Evolutionary conservation across 2,113 vertebrate genomes (phyloP).

Genomic region (Cryptotis parvus): DNA sequence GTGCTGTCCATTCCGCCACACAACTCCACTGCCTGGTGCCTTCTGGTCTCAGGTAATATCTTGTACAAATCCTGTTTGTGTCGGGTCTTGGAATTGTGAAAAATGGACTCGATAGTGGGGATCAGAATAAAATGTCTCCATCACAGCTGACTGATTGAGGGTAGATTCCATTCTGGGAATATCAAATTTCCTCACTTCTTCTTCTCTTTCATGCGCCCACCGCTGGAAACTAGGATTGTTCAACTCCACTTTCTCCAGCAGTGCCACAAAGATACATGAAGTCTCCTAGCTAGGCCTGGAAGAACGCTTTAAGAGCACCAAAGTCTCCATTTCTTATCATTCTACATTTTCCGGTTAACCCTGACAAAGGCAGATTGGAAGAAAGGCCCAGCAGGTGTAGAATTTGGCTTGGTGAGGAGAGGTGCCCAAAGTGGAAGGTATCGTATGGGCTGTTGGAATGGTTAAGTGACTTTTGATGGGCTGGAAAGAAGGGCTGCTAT

Average conservation of each 20-base stretch:
- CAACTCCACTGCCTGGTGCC: constrained; percentile 72
- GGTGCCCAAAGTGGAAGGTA: constrained; percentile 94
- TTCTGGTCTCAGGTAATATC: constrained; percentile 90
- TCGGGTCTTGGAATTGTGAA: constrained; percentile 84
- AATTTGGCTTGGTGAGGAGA: constrained; percentile 88
- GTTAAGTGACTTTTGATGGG: constrained; percentile 95
- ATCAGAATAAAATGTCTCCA: constrained; percentile 90
- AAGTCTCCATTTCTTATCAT: constrained; percentile 81
- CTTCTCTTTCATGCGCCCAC: constrained; percentile 88
- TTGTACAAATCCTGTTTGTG: constrained; percentile 88
- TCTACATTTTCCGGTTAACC: constrained; percentile 72
- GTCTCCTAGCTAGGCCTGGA: constrained; percentile 84
- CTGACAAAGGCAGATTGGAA: constrained; percentile 87
- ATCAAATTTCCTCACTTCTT: constrained; percentile 92
- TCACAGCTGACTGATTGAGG: constrained; percentile 92
- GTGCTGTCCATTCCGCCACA: constrained; percentile 84
- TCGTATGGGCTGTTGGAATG: constrained; percentile 98
- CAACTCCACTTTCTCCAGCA: constrained; percentile 87
- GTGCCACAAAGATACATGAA: constrained; percentile 89
- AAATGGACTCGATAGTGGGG: constrained; percentile 90
- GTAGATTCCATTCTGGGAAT: constrained; percentile 93
- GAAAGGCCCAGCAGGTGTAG: constrained; percentile 85
- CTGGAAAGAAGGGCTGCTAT: constrained; percentile 94
- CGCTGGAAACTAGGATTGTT: constrained; percentile 89
- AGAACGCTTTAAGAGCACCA: constrained; percentile 55